Evolutionary conservation across 64 coral and sea anemone species (phyloP).

Genomic region (Catalaphyllia jardinei): DNA sequence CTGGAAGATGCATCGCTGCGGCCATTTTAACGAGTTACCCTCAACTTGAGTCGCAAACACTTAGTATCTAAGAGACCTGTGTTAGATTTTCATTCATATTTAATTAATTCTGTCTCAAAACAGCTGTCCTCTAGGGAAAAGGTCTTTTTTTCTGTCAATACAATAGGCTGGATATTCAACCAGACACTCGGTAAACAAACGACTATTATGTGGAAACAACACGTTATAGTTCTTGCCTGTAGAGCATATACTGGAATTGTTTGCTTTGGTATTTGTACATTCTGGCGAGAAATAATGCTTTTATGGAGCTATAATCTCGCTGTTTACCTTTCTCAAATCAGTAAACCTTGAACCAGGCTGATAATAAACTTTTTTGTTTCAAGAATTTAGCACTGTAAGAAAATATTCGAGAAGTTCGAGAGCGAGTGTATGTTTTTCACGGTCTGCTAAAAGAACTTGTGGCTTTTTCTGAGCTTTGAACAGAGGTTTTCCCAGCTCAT

Average conservation of each 20-base stretch:
- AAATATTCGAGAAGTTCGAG: too few relatives aligned
- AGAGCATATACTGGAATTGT: not conserved
- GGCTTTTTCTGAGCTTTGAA: too few relatives aligned
- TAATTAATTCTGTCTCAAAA: constrained; percentile 30
- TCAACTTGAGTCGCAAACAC: not conserved
- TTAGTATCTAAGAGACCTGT: constrained; percentile 31
- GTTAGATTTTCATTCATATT: constrained; percentile 26
- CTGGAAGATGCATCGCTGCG: constrained; percentile 1
- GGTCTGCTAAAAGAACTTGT: too few relatives aligned
- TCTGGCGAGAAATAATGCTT: not conserved
- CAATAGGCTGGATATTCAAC: not conserved
- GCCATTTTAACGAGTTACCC: not conserved
- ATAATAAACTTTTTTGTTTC: too few relatives aligned
- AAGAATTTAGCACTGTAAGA: too few relatives aligned
- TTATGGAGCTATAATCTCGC: too few relatives aligned
- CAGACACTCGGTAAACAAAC: not conserved
- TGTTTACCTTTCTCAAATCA: too few relatives aligned
- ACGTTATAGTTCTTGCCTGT: not conserved
- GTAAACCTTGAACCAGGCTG: too few relatives aligned
- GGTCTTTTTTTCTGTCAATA: not conserved
- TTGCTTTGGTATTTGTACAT: not conserved
- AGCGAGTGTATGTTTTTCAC: too few relatives aligned
- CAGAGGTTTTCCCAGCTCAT: too few relatives aligned
- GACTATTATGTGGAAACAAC: not conserved
- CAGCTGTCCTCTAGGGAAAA: constrained; percentile 30